Conservation (phyloP, 1,140 invertebrate species). For the Achroia grisella region DNA sequence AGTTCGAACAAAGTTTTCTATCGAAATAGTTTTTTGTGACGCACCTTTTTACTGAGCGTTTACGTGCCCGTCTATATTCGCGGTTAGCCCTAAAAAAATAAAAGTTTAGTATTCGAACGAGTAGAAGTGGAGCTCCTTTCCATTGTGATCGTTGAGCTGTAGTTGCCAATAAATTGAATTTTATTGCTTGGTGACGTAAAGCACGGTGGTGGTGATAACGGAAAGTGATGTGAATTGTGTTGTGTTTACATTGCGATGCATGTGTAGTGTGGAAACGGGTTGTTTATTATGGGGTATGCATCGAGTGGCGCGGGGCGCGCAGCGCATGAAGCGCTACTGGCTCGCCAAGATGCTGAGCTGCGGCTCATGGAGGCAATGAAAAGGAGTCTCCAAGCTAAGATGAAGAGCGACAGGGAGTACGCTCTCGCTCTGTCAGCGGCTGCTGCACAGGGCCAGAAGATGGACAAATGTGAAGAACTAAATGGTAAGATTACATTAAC, state of each 20-base stretch:
- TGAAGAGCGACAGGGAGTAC: conserved; percentile 94
- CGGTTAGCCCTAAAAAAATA: conserved; percentile 21
- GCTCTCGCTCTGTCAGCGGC: conserved; percentile 85
- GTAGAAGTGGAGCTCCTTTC: conserved; percentile 10
- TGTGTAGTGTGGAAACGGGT: conserved; percentile 40
- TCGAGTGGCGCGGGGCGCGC: conserved; percentile 85
- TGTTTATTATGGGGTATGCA: conserved; percentile 86
- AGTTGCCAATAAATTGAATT: conserved; percentile 27
- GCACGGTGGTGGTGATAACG: conserved; percentile 54
- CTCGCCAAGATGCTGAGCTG: conserved; percentile 92
- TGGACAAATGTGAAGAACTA: conserved; percentile 85
- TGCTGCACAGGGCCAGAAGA: conserved; percentile 86
- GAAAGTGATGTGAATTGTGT: conserved; percentile 59
- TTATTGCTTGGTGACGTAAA: conserved; percentile 32
- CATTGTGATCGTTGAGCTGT: conserved; percentile 6
- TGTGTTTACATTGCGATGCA: conserved; percentile 66
- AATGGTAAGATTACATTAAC: conserved; percentile 74
- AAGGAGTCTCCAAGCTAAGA: conserved; percentile 86
- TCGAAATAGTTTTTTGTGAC: conserved; percentile 40
- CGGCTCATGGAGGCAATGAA: conserved; percentile 92
- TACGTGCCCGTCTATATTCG: conserved; percentile 11
- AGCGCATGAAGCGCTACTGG: conserved; percentile 89
- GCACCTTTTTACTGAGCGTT: conserved; percentile 28
- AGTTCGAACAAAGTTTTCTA: conserved; percentile 25
- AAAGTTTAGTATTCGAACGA: conserved; percentile 6